These are phyloP conservation scores for Geopemphigus sp. DNA, from an alignment of 1,140 invertebrate genomes.

Conservation along the genomic window DNA sequence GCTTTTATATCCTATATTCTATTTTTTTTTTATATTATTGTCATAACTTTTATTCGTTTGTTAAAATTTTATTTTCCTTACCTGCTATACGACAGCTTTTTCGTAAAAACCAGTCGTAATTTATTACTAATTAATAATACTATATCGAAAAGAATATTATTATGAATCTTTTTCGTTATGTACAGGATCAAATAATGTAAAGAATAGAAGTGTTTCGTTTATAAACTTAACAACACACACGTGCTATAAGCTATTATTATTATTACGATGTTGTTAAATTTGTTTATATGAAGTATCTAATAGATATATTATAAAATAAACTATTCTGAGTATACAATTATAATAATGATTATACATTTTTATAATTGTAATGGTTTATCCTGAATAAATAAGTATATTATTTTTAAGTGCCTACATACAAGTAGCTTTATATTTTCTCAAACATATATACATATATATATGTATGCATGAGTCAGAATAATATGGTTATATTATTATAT, in stretches of 20 bases:
- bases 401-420: neutral
- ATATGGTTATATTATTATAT: neutral
- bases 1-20: too few relatives aligned
- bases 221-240: constrained; percentile 45
- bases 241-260: constrained; percentile 14
- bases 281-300: neutral
- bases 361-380: neutral
- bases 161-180: too few relatives aligned
- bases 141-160: too few relatives aligned
- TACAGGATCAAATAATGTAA: too few relatives aligned
- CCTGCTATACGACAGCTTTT: too few relatives aligned
- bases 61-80: too few relatives aligned
- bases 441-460: neutral
- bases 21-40: too few relatives aligned
- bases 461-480: neutral
- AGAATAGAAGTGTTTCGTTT: neutral
- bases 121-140: too few relatives aligned
- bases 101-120: too few relatives aligned
- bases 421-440: neutral
- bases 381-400: neutral
- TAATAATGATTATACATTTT: too few relatives aligned
- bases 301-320: neutral
- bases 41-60: too few relatives aligned
- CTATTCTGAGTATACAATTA: neutral
- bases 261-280: constrained; percentile 48